Evolutionary conservation across 2,888 invertebrate species (phyloP).

Genomic region (Plusia festucae): DNA sequence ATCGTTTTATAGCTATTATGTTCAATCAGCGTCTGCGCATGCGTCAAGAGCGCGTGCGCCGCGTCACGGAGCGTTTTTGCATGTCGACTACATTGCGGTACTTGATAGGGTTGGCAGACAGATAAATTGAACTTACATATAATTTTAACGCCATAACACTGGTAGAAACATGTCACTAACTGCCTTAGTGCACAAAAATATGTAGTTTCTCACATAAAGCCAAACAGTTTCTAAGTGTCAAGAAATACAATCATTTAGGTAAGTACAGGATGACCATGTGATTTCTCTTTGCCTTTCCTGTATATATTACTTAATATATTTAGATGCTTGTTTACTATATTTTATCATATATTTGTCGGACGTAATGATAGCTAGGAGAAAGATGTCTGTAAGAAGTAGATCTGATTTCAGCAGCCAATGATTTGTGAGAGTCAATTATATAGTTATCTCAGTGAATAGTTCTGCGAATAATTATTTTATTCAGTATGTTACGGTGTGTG

Average conservation of each 20-base stretch:
- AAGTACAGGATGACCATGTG: too few relatives aligned
- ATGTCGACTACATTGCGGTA: constrained; percentile 48
- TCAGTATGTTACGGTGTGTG: constrained; percentile 21
- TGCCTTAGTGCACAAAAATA: background rate
- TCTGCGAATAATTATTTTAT: constrained; percentile 27
- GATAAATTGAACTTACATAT: background rate
- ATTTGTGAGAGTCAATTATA: constrained; percentile 31
- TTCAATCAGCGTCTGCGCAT: background rate
- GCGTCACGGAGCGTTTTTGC: constrained; percentile 43
- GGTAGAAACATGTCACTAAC: background rate
- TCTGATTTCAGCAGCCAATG: constrained; percentile 12
- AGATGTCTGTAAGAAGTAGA: background rate
- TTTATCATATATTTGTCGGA: too few relatives aligned
- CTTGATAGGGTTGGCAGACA: constrained; percentile 35
- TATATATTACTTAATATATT: too few relatives aligned
- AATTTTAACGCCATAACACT: background rate
- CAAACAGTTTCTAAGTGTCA: too few relatives aligned
- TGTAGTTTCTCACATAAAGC: background rate
- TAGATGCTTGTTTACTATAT: too few relatives aligned
- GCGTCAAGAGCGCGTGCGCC: constrained; percentile 37
- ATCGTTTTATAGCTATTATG: background rate
- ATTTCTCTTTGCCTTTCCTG: too few relatives aligned
- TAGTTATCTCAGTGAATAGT: constrained; percentile 19
- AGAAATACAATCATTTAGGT: too few relatives aligned
- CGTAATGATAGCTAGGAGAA: background rate